Base-by-base conservation (phyloP, 2,113 vertebrate genomes). In the Hippolais icterina region DNA sequence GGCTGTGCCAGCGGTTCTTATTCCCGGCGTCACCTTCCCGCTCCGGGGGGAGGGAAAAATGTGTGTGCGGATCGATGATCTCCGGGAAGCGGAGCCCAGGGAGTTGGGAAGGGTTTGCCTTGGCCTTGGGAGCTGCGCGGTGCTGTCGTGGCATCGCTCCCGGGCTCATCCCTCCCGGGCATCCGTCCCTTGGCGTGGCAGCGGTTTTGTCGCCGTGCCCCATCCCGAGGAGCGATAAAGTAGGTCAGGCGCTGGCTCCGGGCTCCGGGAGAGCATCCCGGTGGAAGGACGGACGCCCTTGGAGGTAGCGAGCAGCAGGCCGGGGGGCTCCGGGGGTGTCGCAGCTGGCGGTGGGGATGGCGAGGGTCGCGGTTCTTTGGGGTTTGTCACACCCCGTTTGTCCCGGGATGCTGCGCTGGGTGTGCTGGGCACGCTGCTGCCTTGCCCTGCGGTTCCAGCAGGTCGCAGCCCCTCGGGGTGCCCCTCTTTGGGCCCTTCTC, bases 11-110 rank as follows among this genome's bases (percentile, higher is more conserved):
- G 33, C 42, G 47, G 27, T 88, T 76, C 24, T 54, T 10, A 19
- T 78, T 80, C 49, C 78, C 56, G 8, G 78, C 39, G 37, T 70
- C 91, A 61, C 91, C 79, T 93, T 85, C 75, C 76, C 76, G 54
- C 37, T 39, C 37, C 37, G 37, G 37, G 37, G 11, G 37, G 37
- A 39, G 37, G 37, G 37, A 39, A 39, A 39, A 39, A 39, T 39
- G 37, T 39, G 37, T 39, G 37, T 39, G 37, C 37, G 37, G 53
- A 56, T 44, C 60, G 83, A n/a, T 35, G 60, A 23, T 23, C 25
- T 18, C 46, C 2, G 87, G 46, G 44, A 41, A 39, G 25, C 0
- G 65, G 31, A 27, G 3, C 50, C 41, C 3, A 0, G 66, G 37
- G 39, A 35, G 1, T 1, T 0, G 69, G 47, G 68, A 8, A 60